These are phyloP conservation scores for Tetramorium parvispinum DNA, from an alignment of 1,140 invertebrate species.

Conservation along the genomic window DNA sequence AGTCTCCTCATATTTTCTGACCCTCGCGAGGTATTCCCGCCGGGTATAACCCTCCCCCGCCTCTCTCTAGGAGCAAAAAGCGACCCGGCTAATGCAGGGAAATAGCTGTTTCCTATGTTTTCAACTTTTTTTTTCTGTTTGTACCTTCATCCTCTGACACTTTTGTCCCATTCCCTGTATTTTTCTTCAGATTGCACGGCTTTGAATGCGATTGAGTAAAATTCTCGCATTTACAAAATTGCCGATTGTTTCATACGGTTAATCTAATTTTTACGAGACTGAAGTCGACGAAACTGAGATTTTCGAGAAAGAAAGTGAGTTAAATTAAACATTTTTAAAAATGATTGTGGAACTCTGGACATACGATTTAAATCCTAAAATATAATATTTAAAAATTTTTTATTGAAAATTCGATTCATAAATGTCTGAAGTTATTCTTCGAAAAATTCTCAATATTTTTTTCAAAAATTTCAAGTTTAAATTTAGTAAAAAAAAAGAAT, in stretches of 20 bases:
- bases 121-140: constrained; percentile 61
- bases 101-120: constrained; percentile 79
- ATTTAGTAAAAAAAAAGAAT: not conserved
- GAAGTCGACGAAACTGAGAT: not conserved
- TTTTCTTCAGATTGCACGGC: not conserved
- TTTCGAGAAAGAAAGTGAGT: not conserved
- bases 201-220: constrained; percentile 29
- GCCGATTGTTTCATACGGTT: constrained; percentile 11
- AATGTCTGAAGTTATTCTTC: not conserved
- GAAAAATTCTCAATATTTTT: not conserved
- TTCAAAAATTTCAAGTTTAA: not conserved
- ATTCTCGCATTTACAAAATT: constrained; percentile 35
- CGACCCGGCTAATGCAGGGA: constrained; percentile 72
- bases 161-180: constrained; percentile 2
- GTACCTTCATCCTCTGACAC: constrained; percentile 3
- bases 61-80: constrained; percentile 67
- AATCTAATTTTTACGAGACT: constrained; percentile 2
- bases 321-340: not conserved
- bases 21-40: constrained; percentile 67
- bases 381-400: not conserved
- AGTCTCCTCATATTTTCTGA: constrained; percentile 77
- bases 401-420: not conserved
- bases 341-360: not conserved
- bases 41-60: constrained; percentile 55
- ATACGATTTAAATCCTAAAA: not conserved